Base-by-base conservation (phyloP, 2,888 invertebrate species). In the Chironomus tentans region DNA sequence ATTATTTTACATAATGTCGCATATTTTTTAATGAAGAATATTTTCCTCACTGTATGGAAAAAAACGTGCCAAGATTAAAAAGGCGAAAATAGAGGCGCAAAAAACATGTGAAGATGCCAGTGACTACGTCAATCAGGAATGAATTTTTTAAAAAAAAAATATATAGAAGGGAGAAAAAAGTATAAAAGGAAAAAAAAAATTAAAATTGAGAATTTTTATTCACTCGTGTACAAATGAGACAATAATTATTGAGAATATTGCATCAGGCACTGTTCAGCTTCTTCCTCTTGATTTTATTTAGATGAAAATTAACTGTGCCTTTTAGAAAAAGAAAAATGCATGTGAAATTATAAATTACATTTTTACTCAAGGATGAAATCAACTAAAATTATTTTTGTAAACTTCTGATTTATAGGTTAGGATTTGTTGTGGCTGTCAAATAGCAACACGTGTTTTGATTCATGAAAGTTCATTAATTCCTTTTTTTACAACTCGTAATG, bases 71-170 rank as follows among this genome's bases (percentile, higher is more conserved):
- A 65, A 65, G 24, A 65, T 65, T 65, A 65, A 56, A 15, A 65
- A 24, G 65, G 22, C 65, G 7, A 38, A 38, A 38, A 38, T 38
- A 24, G 65, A 24, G 18, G 65, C 65, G 65, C 65, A 65, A 65
- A 56, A 65, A 65, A 65, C 65, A 65, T 65, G 65, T 65, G 65
- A 65, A 22, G 65, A 65, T 65, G 65, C 65, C 65, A 65, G 65
- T 13, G 22, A 65, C 38, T 38, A 38, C 65, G 65, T 65, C 65
- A 65, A 65, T 21, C 65, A 65, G 22, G 22, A 65, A 65, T 65
- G 65, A 38, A 38, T 10, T 38, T 38, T n/a, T n/a, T n/a, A n/a
- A n/a, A n/a, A n/a, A n/a, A 38, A 10, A 38, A 38, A 38, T 6
- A n/a, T n/a, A n/a, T n/a, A n/a, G 38, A 38, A 38, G 38, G 38